Evolutionary conservation across 2,888 invertebrate genomes (phyloP).

Genomic region (Thymelicus acteon): DNA sequence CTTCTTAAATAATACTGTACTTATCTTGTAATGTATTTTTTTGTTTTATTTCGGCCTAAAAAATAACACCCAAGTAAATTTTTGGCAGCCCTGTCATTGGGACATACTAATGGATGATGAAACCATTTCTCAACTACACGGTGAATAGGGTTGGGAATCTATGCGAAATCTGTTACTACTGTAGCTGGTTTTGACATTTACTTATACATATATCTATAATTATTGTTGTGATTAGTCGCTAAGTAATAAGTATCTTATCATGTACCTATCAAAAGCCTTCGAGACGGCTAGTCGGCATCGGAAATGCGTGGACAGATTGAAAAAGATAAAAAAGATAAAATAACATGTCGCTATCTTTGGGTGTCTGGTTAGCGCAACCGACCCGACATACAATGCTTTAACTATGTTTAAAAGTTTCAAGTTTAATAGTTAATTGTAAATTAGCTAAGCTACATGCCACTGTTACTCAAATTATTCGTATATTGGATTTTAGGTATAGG

Average conservation of each 20-base stretch:
- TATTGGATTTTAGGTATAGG: slow-evolving; percentile 52
- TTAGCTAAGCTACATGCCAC: slow-evolving; percentile 59
- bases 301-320: slow-evolving; percentile 44
- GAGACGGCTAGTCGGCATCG: slow-evolving; percentile 75
- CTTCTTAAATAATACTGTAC: too few species aligned
- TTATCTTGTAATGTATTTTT: too few species aligned
- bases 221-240: slow-evolving; percentile 78
- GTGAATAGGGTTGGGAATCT: not conserved
- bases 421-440: slow-evolving; percentile 74
- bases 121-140: too few species aligned
- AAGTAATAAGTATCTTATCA: slow-evolving; percentile 64
- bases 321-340: not conserved
- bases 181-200: slow-evolving; percentile 47
- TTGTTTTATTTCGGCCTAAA: too few species aligned
- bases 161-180: slow-evolving; percentile 28
- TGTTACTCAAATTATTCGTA: slow-evolving; percentile 57
- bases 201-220: slow-evolving; percentile 49
- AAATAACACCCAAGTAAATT: too few species aligned
- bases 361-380: slow-evolving; percentile 53
- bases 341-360: slow-evolving; percentile 13
- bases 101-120: too few species aligned
- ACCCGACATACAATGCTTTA: slow-evolving; percentile 79
- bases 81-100: too few species aligned
- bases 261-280: slow-evolving; percentile 72
- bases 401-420: slow-evolving; percentile 80